These are phyloP conservation scores for Doryteuthis pealeii DNA, from an alignment of 1,140 invertebrate genomes.

Conservation along the genomic window DNA sequence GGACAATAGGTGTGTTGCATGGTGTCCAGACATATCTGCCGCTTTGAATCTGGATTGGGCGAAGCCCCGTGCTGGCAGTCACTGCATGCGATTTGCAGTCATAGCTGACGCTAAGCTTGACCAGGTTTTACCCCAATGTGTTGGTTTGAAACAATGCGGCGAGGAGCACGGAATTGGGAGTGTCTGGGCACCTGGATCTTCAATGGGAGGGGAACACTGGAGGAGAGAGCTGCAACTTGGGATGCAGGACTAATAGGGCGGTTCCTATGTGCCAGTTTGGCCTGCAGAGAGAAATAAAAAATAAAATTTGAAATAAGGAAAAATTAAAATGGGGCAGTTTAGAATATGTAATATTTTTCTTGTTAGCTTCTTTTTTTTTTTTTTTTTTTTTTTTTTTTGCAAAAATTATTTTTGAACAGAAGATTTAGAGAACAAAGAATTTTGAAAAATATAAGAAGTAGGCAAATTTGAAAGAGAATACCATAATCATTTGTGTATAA, in stretches of 20 bases:
- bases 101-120: not conserved
- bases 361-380: no score
- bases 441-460: no score
- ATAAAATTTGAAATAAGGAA: no score
- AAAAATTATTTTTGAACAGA: no score
- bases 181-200: not conserved
- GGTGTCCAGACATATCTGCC: not conserved
- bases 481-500: no score
- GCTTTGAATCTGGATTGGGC: constrained; percentile 3
- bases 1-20: not conserved
- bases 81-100: not conserved
- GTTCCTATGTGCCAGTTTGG: not conserved
- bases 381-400: no score
- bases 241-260: not conserved
- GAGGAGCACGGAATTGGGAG: constrained; percentile 8
- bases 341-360: no score
- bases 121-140: not conserved
- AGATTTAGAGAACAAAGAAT: no score
- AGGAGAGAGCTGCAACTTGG: not conserved
- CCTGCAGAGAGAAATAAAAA: not conserved
- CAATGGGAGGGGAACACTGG: not conserved
- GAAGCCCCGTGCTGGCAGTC: not conserved
- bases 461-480: no score
- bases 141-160: not conserved
- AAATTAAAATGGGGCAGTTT: no score